phyloP scores from a whole-genome alignment of 1,140 invertebrate genomes.

The Formica selysi region DNA sequence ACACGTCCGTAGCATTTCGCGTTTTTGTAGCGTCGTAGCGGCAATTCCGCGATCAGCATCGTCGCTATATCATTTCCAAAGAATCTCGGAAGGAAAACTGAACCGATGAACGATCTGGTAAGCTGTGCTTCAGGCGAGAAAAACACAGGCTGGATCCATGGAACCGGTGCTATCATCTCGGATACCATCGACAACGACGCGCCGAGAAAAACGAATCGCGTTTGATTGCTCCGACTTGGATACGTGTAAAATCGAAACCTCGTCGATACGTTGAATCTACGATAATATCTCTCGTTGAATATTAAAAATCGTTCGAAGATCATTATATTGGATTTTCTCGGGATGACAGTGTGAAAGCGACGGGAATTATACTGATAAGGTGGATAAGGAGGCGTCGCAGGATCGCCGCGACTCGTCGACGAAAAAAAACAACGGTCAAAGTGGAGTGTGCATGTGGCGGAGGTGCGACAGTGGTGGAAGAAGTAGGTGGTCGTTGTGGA shows the following conservation, averaged over 20 bases:
- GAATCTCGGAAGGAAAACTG: slow-evolving; percentile 16
- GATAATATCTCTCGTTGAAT: not conserved
- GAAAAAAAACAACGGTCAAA: slow-evolving; percentile 23
- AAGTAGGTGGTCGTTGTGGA: slow-evolving; percentile 79
- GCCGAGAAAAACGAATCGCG: slow-evolving; percentile 39
- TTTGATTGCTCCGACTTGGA: slow-evolving; percentile 6
- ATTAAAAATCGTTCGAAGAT: not conserved
- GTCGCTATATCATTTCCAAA: not conserved
- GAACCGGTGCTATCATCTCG: slow-evolving; percentile 57
- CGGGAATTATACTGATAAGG: not conserved
- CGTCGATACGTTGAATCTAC: not conserved
- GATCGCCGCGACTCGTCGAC: not conserved
- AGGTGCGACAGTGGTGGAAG: slow-evolving; percentile 78
- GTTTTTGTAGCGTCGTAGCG: not conserved
- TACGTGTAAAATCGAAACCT: not conserved
- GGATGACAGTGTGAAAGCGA: slow-evolving; percentile 36
- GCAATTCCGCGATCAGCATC: not conserved
- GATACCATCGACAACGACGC: slow-evolving; percentile 50
- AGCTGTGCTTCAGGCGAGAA: slow-evolving; percentile 54
- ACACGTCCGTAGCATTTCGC: not conserved
- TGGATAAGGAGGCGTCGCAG: slow-evolving; percentile 7
- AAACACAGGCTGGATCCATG: slow-evolving; percentile 70
- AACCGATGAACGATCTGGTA: slow-evolving; percentile 65
- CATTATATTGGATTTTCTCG: too few relatives aligned
- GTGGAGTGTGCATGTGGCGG: slow-evolving; percentile 82